Evolutionary conservation across 2,113 vertebrate species (phyloP), one percentile per base, ranked within the genome.

Genomic region (Tragelaphus strepsiceros): DNA sequence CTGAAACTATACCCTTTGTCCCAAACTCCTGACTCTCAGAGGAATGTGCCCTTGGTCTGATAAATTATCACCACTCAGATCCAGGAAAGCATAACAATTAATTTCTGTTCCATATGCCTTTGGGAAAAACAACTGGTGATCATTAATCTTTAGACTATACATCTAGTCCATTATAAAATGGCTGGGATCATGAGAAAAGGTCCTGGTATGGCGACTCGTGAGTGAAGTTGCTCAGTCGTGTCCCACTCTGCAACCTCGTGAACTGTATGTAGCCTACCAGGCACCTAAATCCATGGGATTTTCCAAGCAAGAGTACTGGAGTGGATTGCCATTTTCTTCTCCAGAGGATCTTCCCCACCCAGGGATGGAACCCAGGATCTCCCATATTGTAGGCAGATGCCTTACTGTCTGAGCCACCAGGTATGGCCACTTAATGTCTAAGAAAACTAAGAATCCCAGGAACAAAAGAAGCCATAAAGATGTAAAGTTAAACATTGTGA

Each of bases 271-370:
- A 67, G 32, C 4, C 32, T n/a, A n/a, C 8, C 3, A 67, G 16
- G 16, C 30, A n/a, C 32, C 32, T 17, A 16, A 67, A 4, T 67
- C 32, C 32, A 21, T 67, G 2, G 8, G 16, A 19, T 35, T 67
- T 35, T 67, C 64, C 17, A 67, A 8, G 32, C 32, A 67, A 67
- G 17, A 21, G 2, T 35, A 21, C 8, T 67, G 32, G 8, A 67
- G 32, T 0, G 0, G 64, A 35, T 67, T 67, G 8, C 8, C 2
- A 35, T 67, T 67, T 21, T 67, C 64, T n/a, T 64, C 62, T 67
- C 17, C 32, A 67, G 64, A 67, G 8, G 32, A 67, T 67, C 32
- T n/a, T 67, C 16, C 1, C 4, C 1, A 67, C 32, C 64, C 32
- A 67, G 64, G 8, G 16, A n/a, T 67, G 2, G 4, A 67, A 67